Evolutionary conservation across 2,113 vertebrate genomes (phyloP).

Genomic region (Plotosus lineatus): DNA sequence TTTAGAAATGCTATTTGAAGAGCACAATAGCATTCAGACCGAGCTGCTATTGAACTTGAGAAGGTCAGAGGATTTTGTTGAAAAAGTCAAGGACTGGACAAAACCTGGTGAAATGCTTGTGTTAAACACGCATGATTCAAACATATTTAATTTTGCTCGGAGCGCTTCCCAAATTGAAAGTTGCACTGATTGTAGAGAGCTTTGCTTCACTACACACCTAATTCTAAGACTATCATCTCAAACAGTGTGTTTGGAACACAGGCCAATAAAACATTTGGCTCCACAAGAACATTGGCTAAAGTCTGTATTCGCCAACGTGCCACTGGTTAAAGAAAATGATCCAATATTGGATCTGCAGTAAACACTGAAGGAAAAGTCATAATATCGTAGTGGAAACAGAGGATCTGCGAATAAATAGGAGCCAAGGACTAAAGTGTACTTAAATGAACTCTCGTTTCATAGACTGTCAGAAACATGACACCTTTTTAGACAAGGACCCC

Average conservation of each 20-base stretch:
- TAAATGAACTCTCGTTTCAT: constrained; percentile 11
- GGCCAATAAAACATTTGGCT: constrained; percentile 1
- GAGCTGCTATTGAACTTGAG: constrained; percentile 33
- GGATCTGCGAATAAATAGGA: not conserved
- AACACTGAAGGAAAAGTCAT: constrained; percentile 28
- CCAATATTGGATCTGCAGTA: not conserved
- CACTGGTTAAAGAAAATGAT: not conserved
- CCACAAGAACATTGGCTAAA: not conserved
- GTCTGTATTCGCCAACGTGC: not conserved
- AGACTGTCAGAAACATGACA: not conserved
- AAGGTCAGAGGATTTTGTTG: constrained; percentile 41
- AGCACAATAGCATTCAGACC: constrained; percentile 23
- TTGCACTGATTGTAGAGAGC: not conserved
- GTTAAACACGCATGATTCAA: not conserved
- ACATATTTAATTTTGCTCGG: not conserved
- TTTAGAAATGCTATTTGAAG: constrained; percentile 7
- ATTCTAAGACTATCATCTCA: not conserved
- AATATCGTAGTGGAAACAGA: constrained; percentile 17
- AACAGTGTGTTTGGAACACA: not conserved
- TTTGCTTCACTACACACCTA: not conserved
- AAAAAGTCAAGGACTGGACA: constrained; percentile 28
- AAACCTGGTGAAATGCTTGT: not conserved
- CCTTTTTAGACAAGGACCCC: constrained; percentile 24
- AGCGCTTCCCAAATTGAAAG: not conserved
- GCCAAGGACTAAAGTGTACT: constrained; percentile 7